phyloP scores from a whole-genome alignment of 2,888 invertebrate genomes.

The Meiosimyza platycephala region DNA sequence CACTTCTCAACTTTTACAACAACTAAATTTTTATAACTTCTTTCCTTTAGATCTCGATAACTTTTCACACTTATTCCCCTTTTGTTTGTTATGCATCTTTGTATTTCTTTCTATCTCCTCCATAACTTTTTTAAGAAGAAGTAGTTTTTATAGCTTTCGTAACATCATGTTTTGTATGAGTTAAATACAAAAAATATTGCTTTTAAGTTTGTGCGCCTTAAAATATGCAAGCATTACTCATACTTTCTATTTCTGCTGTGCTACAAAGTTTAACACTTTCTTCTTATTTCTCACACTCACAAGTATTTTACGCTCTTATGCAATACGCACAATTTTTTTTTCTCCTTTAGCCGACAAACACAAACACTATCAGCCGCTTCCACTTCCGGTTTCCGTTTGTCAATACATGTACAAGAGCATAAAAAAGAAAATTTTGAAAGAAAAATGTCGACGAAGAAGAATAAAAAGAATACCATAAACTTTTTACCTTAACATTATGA shows the following conservation, averaged over 20 bases:
- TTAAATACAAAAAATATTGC: background rate
- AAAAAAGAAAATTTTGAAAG: background rate
- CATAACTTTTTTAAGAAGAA: too few species aligned
- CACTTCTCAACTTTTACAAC: too few species aligned
- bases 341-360: too few species aligned
- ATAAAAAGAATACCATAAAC: background rate
- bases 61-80: too few species aligned
- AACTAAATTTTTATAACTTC: too few species aligned
- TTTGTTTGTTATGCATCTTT: too few species aligned
- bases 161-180: too few species aligned
- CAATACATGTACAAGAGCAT: background rate
- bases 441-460: too few species aligned
- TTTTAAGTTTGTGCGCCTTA: conserved; percentile 14
- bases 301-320: too few species aligned
- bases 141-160: too few species aligned
- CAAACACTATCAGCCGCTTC: background rate
- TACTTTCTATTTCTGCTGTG: conserved; percentile 4
- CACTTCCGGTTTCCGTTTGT: conserved; percentile 22
- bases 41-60: too few species aligned
- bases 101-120: too few species aligned
- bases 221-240: conserved; percentile 14
- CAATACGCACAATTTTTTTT: background rate
- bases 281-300: background rate
- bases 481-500: conserved; percentile 27
- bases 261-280: background rate